Base-by-base conservation (phyloP, 2,113 vertebrate genomes). In the Poecilia latipinna region DNA sequence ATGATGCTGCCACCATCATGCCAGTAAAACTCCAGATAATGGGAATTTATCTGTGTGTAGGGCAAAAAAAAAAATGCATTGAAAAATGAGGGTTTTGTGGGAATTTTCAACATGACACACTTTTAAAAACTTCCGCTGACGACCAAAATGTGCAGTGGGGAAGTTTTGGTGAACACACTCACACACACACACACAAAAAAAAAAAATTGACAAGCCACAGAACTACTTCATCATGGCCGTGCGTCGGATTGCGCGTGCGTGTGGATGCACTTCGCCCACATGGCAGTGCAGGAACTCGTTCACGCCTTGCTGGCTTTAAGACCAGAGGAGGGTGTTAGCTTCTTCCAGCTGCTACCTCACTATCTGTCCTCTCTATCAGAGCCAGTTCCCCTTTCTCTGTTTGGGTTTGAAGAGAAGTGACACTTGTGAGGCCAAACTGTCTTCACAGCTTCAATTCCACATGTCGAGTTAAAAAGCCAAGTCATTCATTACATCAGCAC, bases 301-400 rank as follows among this genome's bases (percentile, higher is more conserved):
- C 74, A 91, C 74, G 77, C 86, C 61, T 79, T 62, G 67, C 61
- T 79, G 86, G 86, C 81, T 80, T 82, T 42, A 78, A 57, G 79
- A 84, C 73, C 77, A 88, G 76, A 85, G 71, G 33, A 75, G 91
- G 79, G 84, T 90, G 92, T 87, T 75, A 62, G 64, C 82, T 66
- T 74, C 80, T 84, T 92, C 90, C 90, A 91, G 91, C 89, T 92
- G 92, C 86, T 68, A 42, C 68, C 26, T 31, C 44, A 13, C 64
- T 90, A 92, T 92, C 92, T 82, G 69, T 74, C 74, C 33, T 68
- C 83, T 91, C 89, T 89, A 91, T 91, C 91, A 72, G 86, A 0
- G 57, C 72, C 84, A 88, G 84, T 93, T 93, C 92, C 91, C 91
- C 76, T 91, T 91, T 90, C 74, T 88, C 33, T 80, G 77, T 78